A percentile compares a stretch with the other conserved stretches of the same genome.
phyloP scores from a whole-genome alignment of 2,888 invertebrate genomes.

The Pocota personata region DNA sequence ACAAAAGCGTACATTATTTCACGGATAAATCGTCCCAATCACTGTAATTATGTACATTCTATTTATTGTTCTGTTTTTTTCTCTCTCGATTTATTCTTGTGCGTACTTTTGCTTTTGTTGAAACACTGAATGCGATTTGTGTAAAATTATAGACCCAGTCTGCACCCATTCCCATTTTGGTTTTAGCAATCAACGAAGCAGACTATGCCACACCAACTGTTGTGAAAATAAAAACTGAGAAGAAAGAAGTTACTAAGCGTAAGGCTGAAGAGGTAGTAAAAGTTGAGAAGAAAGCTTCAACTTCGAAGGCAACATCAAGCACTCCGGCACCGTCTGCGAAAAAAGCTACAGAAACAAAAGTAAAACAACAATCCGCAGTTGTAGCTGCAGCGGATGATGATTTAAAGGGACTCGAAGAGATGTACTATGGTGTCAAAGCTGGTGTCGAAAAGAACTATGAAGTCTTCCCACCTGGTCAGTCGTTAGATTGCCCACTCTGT shows the following conservation, averaged over 20 bases:
- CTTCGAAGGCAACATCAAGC: neutral
- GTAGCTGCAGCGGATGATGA: slow-evolving; percentile 78
- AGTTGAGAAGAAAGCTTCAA: slow-evolving; percentile 40
- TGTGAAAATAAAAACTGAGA: slow-evolving; percentile 77
- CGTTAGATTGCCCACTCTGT: slow-evolving; percentile 86
- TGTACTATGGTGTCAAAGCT: slow-evolving; percentile 80
- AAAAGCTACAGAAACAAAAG: slow-evolving; percentile 34
- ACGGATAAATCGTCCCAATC: slow-evolving; percentile 21
- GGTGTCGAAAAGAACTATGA: slow-evolving; percentile 78
- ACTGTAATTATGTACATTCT: neutral
- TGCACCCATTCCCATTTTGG: slow-evolving; percentile 6
- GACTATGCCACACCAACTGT: slow-evolving; percentile 77
- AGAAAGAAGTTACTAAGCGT: slow-evolving; percentile 78
- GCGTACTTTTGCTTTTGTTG: slow-evolving; percentile 67
- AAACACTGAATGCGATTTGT: slow-evolving; percentile 55
- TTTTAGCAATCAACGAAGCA: slow-evolving; percentile 80
- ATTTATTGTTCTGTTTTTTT: neutral
- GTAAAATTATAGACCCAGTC: neutral
- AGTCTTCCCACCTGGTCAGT: slow-evolving; percentile 77
- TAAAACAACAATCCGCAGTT: slow-evolving; percentile 69
- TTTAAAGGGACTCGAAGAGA: slow-evolving; percentile 80
- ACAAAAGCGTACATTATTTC: slow-evolving; percentile 69
- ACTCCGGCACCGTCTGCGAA: neutral
- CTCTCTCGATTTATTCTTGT: slow-evolving; percentile 23
- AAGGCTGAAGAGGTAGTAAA: slow-evolving; percentile 36